Evolutionary conservation across 2,888 invertebrate genomes (phyloP).

Genomic region (Ichneumoninae sp.): DNA sequence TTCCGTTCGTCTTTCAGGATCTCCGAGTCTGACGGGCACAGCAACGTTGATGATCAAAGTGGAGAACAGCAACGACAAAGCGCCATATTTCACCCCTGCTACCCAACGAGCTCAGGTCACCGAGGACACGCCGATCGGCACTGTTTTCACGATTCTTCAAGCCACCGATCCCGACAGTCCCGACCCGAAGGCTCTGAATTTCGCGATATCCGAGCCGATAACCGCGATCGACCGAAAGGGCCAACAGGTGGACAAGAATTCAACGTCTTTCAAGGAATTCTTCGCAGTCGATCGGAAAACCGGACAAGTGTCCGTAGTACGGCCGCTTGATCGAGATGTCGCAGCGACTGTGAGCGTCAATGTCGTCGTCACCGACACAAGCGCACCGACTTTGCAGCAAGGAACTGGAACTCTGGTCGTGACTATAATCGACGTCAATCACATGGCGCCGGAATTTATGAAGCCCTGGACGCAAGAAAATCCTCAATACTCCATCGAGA

Average conservation of each 20-base stretch:
- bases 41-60: slow-evolving; percentile 92
- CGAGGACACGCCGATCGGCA: slow-evolving; percentile 91
- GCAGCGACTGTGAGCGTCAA: slow-evolving; percentile 92
- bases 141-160: slow-evolving; percentile 89
- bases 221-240: slow-evolving; percentile 94
- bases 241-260: slow-evolving; percentile 86
- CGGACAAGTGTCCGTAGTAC: slow-evolving; percentile 88
- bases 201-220: slow-evolving; percentile 89
- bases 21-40: slow-evolving; percentile 92
- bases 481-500: slow-evolving; percentile 88
- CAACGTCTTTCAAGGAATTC: slow-evolving; percentile 86
- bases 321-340: slow-evolving; percentile 87
- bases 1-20: slow-evolving; percentile 85
- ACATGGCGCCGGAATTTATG: slow-evolving; percentile 87
- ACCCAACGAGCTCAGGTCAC: slow-evolving; percentile 92
- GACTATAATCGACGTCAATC: slow-evolving; percentile 87
- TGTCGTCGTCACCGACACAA: slow-evolving; percentile 92
- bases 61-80: slow-evolving; percentile 94
- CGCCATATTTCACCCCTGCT: slow-evolving; percentile 92
- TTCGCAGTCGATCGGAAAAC: slow-evolving; percentile 88
- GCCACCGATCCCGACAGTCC: slow-evolving; percentile 93
- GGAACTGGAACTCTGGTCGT: slow-evolving; percentile 89
- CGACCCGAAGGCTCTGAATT: slow-evolving; percentile 88
- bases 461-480: slow-evolving; percentile 90
- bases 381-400: slow-evolving; percentile 91